phyloP scores from a whole-genome alignment of 2,797 vertebrate genomes.

The Syngnathus rostellatus region DNA sequence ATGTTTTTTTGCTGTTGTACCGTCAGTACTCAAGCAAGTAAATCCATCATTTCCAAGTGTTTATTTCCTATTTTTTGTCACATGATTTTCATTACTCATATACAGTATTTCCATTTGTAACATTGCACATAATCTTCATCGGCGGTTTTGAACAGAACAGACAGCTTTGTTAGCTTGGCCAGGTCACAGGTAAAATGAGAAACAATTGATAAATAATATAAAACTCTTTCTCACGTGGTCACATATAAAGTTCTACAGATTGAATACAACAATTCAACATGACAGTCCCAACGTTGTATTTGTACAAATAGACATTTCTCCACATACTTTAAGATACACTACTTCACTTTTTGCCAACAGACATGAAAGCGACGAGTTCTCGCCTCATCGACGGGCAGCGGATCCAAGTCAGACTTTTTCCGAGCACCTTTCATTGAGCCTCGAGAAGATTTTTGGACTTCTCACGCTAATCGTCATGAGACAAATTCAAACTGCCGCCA shows the following conservation, averaged over 20 bases:
- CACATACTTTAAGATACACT: conserved; percentile 50
- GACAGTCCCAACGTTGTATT: conserved; percentile 65
- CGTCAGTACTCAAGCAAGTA: neutral
- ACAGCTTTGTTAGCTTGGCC: conserved; percentile 54
- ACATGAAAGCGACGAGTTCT: conserved; percentile 24
- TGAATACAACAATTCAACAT: conserved; percentile 86
- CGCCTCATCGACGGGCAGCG: neutral
- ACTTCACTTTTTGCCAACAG: conserved; percentile 50
- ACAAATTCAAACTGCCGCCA: neutral
- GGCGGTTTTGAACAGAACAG: conserved; percentile 52
- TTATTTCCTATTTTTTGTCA: conserved; percentile 32
- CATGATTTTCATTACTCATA: conserved; percentile 63
- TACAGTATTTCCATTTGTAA: conserved; percentile 57
- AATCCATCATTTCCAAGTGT: neutral
- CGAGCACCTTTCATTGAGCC: neutral
- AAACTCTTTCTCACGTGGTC: conserved; percentile 85
- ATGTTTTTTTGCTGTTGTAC: too few relatives aligned
- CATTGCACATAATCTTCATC: conserved; percentile 56
- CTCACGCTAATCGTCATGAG: neutral
- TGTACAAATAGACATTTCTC: conserved; percentile 81
- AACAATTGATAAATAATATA: conserved; percentile 59
- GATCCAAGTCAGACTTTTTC: conserved; percentile 9
- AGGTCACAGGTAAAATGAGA: conserved; percentile 60
- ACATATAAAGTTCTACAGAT: conserved; percentile 87
- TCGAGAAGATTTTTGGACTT: conserved; percentile 13